Evolutionary conservation across 2,888 invertebrate species (phyloP).

Genomic region (Hydrotaea cyrtoneurina): DNA sequence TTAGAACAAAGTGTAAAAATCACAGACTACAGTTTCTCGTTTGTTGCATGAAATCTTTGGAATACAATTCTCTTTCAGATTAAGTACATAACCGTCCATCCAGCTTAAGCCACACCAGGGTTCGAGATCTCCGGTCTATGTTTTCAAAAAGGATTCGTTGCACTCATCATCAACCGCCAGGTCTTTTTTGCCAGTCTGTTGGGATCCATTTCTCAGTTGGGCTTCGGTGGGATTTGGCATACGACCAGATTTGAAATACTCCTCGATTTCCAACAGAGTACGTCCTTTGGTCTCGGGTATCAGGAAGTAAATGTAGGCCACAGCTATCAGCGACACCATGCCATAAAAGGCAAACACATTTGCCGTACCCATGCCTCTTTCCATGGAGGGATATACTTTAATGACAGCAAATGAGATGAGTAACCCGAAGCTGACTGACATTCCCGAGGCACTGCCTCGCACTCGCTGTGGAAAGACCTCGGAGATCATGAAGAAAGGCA

Average conservation of each 20-base stretch:
- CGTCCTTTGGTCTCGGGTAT: slow-evolving; percentile 88
- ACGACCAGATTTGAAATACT: slow-evolving; percentile 76
- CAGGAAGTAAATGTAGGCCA: slow-evolving; percentile 83
- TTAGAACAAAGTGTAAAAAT: slow-evolving; percentile 41
- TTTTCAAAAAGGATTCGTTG: slow-evolving; percentile 60
- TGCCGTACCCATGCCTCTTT: slow-evolving; percentile 83
- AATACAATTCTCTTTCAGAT: slow-evolving; percentile 32
- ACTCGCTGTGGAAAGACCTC: slow-evolving; percentile 86
- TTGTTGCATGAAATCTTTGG: slow-evolving; percentile 47
- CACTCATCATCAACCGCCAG: slow-evolving; percentile 53
- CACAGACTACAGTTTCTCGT: slow-evolving; percentile 58
- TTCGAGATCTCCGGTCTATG: background rate
- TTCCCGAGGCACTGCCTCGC: slow-evolving; percentile 86
- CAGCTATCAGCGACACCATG: slow-evolving; percentile 83
- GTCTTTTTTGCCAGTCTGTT: slow-evolving; percentile 17
- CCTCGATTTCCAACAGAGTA: slow-evolving; percentile 86
- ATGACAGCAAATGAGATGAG: slow-evolving; percentile 85
- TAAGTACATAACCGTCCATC: slow-evolving; percentile 45
- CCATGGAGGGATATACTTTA: slow-evolving; percentile 86
- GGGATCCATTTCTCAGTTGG: background rate
- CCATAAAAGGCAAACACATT: slow-evolving; percentile 86
- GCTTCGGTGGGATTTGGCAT: slow-evolving; percentile 42
- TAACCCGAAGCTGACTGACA: slow-evolving; percentile 85
- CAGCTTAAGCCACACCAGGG: background rate
- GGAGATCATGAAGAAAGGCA: slow-evolving; percentile 89